Base-by-base conservation (phyloP, 1,140 invertebrate genomes). In the Tribolium madens region DNA sequence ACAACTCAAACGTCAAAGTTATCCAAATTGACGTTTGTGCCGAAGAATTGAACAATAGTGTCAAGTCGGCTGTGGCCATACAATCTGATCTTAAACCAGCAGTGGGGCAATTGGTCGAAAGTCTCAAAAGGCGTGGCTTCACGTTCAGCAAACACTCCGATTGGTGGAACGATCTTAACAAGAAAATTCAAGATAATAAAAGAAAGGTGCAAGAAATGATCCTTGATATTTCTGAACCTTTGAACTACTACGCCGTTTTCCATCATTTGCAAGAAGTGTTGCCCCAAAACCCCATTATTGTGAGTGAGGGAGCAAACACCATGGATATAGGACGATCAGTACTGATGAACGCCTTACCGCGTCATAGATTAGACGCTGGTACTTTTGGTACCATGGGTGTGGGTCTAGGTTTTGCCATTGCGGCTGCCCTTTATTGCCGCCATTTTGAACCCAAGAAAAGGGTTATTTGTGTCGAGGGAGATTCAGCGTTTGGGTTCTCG, bases 221-320 rank as follows among this genome's bases (percentile, higher is more conserved):
- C 1, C 81, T 86, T 57, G 92, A 95, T 84, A 87, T 86, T 10
- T 87, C 88, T n/a, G 84, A 90, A 1, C 97, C 97, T 1, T 86
- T 98, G 0, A 98, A 98, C 87, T 99, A 98, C 85, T 98, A 97
- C 85, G 90, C 95, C 17, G 96, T 96, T 36, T 97, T 97, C 83
- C 91, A 94, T 83, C 90, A 93, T 75, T 90, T 96, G 73, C 92
- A 94, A 82, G 88, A 92, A 70, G 86, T 87, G 14, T 89, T 96
- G 76, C 94, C 94, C 0, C 88, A 90, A 80, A 94, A 99, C 88
- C 92, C 92, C 13, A 92, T 99, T 1, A 96, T 99, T 81, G 93
- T 98, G n/a, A 98, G 96, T 84, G 97, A 99, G 89, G 97, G 97
- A 46, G 97, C 97, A 7, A 98, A 98, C 85, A 99, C 97, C 0